Base-by-base conservation (phyloP, 1,140 invertebrate genomes). In the Goniozus legneri region DNA sequence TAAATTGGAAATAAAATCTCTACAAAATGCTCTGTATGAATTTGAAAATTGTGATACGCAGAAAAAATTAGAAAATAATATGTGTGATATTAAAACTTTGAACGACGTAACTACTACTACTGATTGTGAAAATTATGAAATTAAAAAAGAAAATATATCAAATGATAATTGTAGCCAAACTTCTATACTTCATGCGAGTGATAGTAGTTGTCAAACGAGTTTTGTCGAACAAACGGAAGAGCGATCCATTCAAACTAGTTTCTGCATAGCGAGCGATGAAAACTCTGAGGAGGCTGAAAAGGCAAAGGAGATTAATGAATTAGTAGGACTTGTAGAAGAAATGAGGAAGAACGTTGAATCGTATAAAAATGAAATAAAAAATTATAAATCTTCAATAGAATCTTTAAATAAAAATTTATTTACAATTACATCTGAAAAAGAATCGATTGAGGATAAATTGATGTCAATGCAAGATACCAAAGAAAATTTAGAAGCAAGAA, bases 31-130 rank as follows among this genome's bases (percentile, higher is more conserved):
- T n/a, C n/a, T n/a, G n/a, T n/a, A n/a, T n/a, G n/a, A n/a, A n/a
- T n/a, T n/a, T n/a, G n/a, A n/a, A n/a, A 54, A 37, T 22, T 64
- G 16, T 15, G 24, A 7, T 12, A 47, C 54, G 6, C 60, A 65
- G 51, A 16, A 47, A 30, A 36, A 56, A 30, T 47, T 57, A 27
- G 35, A 49, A 30, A 44, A 52, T 12, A 35, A 24, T 30, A 27
- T 19, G 6, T 37, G 50, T 39, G 50, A 62, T 44, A 52, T 56
- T 18, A 18, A 42, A 1, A 34, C 34, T 31, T 39, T 51, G 3
- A 8, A 24, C 19, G 31, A 20, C 7, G 41, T 7, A 24, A 49
- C 10, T 3, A 16, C 2, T 10, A 24, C 43, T 3, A 1, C 8
- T 38, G 16, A 24, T 6, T 2, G 8, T 8, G 2, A 27, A 24